Evolutionary conservation across 2,888 invertebrate genomes (phyloP).

Genomic region (Psococerastis gibbosa): DNA sequence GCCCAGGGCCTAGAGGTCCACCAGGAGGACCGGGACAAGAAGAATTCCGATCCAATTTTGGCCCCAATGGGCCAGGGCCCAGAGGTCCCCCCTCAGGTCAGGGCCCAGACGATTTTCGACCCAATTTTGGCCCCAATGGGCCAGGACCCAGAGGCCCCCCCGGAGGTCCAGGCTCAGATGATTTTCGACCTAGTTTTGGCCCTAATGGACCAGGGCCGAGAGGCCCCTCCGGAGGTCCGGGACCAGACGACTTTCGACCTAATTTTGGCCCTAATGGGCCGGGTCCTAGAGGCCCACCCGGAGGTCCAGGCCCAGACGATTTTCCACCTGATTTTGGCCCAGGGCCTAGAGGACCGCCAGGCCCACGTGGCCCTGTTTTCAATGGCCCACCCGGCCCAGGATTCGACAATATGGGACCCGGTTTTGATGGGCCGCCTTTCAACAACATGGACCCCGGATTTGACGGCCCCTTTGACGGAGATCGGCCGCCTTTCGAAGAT

Average conservation of each 20-base stretch:
- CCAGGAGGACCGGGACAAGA: no score
- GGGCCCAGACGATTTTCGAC: background rate
- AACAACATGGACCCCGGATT: background rate
- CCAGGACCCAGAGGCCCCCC: background rate
- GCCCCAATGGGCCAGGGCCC: background rate
- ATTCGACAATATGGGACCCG: background rate
- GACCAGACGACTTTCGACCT: slow-evolving; percentile 12
- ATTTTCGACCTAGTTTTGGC: background rate
- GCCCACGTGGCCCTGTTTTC: slow-evolving; percentile 4
- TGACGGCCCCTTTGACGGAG: background rate
- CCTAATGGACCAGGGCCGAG: slow-evolving; percentile 11
- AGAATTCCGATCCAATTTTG: background rate
- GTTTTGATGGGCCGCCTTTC: background rate
- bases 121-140: background rate
- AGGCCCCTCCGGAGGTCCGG: slow-evolving; percentile 14
- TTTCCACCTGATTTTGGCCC: background rate
- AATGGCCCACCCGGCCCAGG: slow-evolving; percentile 9
- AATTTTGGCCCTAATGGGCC: slow-evolving; percentile 14
- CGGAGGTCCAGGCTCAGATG: background rate
- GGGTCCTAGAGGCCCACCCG: slow-evolving; percentile 16
- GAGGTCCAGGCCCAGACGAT: slow-evolving; percentile 11
- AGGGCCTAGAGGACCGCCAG: slow-evolving; percentile 13
- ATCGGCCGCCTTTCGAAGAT: background rate
- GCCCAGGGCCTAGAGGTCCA: background rate
- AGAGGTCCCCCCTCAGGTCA: no score